A percentile compares a stretch with the other conserved stretches of the same genome.
These are phyloP conservation scores for Boloria selene DNA, from an alignment of 2,888 invertebrate genomes.

Conservation along the genomic window DNA sequence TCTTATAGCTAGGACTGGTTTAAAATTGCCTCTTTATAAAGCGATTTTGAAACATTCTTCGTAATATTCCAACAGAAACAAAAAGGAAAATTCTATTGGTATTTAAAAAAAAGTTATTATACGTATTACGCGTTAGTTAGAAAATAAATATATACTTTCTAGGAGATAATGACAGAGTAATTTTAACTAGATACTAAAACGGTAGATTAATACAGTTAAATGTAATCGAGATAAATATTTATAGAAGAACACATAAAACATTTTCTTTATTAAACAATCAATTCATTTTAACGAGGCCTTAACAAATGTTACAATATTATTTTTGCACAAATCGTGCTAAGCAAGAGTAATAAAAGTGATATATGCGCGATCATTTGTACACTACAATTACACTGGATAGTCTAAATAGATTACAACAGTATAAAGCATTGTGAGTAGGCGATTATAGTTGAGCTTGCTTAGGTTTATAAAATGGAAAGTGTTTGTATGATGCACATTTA, in stretches of 20 bases:
- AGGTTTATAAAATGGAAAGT: slow-evolving; percentile 47
- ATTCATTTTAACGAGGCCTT: not conserved
- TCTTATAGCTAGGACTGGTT: not conserved
- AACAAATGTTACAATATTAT: slow-evolving; percentile 2
- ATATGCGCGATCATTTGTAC: slow-evolving; percentile 1
- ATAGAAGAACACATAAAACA: not conserved
- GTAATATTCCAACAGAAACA: no score
- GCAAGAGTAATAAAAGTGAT: slow-evolving; percentile 10
- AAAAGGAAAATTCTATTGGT: no score
- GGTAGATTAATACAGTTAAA: no score
- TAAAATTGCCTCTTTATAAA: no score
- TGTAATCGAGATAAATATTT: not conserved
- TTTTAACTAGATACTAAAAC: no score
- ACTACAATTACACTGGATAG: slow-evolving; percentile 7
- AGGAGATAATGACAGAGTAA: no score
- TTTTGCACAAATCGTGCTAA: not conserved
- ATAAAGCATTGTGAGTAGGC: slow-evolving; percentile 28
- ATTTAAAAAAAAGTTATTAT: no score
- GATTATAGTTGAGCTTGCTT: slow-evolving; percentile 24
- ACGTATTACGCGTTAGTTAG: no score
- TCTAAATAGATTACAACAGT: slow-evolving; percentile 25
- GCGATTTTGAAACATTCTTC: no score
- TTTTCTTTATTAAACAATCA: not conserved
- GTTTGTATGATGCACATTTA: slow-evolving; percentile 39
- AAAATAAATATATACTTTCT: no score